Base-by-base conservation (phyloP, 2,113 vertebrate genomes). In the Pungitius pungitius region DNA sequence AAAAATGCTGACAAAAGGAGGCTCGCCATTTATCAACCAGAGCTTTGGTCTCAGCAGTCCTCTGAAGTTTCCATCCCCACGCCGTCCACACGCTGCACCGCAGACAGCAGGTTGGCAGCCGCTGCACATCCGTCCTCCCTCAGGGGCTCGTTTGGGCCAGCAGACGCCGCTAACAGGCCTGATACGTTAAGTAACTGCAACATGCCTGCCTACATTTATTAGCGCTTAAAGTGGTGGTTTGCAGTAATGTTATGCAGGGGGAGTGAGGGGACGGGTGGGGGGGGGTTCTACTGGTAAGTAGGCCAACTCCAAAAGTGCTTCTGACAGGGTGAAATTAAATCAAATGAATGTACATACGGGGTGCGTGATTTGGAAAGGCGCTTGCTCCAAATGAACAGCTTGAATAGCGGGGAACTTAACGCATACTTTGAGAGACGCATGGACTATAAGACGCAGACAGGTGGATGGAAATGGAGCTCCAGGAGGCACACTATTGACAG, bases 121-220 rank as follows among this genome's bases (percentile, higher is more conserved):
- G 60, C 39, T 64, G 39, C 71, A 45, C 22, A 12, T 14, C 37
- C 56, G 39, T 33, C 60, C 27, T 56, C 27, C 71, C 42, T 40
- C 6, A 9, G 49, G 51, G 60, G 6, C 70, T 73, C 56, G 59
- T 45, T 42, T 45, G 37, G 39, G 39, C 39, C 51, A 43, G 37
- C 22, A 33, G 17, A 35, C 17, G 5, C 47, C 33, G 47, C 26
- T 55, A 63, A 63, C 37, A 35, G 18, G 20, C 49, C 70, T 17
- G 35, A 42, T 63, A 13, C 8, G 6, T 33, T 18, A 55, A 73
- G 33, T 22, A 30, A 55, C 8, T 35, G 59, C 26, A 24, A 64
- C 49, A 43, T 30, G 37, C 45, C 30, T 43, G 47, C 54, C 54
- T 60, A 30, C 67, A 57, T 66, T 62, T 58, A 75, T 75, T 73